Conservation (phyloP, 1,140 invertebrate species). For the Belonocnema kinseyi region DNA sequence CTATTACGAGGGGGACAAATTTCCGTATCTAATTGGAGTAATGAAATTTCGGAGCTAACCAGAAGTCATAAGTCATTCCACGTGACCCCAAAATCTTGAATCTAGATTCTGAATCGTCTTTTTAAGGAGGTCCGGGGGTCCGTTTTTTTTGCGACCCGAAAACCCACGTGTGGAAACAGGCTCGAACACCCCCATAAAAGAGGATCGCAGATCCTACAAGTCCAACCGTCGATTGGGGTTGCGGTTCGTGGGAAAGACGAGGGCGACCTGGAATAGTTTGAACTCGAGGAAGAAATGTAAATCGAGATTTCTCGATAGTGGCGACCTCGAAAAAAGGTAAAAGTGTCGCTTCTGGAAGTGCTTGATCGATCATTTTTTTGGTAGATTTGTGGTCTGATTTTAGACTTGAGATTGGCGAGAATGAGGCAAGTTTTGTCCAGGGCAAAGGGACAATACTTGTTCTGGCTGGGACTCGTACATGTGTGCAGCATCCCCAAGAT, state of each 20-base stretch:
- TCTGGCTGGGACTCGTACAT: constrained; percentile 40
- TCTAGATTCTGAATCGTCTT: not conserved
- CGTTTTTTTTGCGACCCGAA: constrained; percentile 54
- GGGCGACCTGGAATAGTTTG: constrained; percentile 34
- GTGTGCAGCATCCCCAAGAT: constrained; percentile 56
- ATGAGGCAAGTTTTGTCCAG: not conserved
- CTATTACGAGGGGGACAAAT: constrained; percentile 34
- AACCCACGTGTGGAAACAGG: constrained; percentile 59
- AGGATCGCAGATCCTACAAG: constrained; percentile 43
- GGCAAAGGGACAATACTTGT: constrained; percentile 47
- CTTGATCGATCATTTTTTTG: not conserved
- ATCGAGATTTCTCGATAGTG: not conserved
- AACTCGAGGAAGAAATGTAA: not conserved
- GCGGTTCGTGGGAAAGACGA: constrained; percentile 60
- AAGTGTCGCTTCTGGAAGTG: not conserved
- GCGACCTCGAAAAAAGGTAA: not conserved
- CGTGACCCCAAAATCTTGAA: constrained; percentile 23
- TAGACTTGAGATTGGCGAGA: not conserved
- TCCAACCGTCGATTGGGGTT: constrained; percentile 52
- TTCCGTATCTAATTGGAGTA: constrained; percentile 35
- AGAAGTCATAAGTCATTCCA: constrained; percentile 41
- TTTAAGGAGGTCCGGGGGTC: constrained; percentile 35
- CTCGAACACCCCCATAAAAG: constrained; percentile 57
- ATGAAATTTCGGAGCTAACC: constrained; percentile 11
- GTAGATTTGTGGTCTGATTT: not conserved